Base-by-base conservation (phyloP, 2,113 vertebrate species). In the Elephantulus edwardii region DNA sequence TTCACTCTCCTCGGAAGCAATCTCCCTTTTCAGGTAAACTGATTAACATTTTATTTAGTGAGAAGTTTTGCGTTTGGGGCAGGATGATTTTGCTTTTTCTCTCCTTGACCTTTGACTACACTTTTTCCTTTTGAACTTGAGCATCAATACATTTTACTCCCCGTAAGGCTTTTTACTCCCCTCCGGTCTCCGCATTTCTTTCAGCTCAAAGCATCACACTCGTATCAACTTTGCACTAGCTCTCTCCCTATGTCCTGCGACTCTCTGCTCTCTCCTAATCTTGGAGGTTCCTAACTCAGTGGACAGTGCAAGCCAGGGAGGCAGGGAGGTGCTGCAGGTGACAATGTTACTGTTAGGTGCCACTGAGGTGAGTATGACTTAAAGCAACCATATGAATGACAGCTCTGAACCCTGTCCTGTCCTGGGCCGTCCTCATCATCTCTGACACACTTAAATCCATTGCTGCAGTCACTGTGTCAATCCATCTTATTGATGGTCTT, bases 191-290 rank as follows among this genome's bases (percentile, higher is more conserved):
- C 58, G 26, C 74, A 44, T 22, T 60, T 75, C 1, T 0, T 1
- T 33, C 26, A 64, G 33, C 38, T 83, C 38, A 90, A 11, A 75
- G 30, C 33, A 42, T 42, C 46, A 81, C 12, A 19, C 6, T 58
- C 83, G 80, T 24, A 79, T 13, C 26, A 54, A 71, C 35, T 81
- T 68, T n/a, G 5, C 9, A 3, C 5, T 48, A 66, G 60, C 19
- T 48, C 17, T 8, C 5, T 13, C 2, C 8, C 10, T 2, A 8
- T 10, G 26, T 10, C 7, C 8, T 5, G 12, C 5, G n/a, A 17
- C 44, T 30, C 30, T 62, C 14, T 89, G 66, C 46, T 38, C 30
- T 52, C 72, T 68, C 50, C 35, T 74, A 89, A 3, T 3, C 5
- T 50, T 62, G 6, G 42, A 70, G 82, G 2, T 79, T 30, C 56